Evolutionary conservation across 2,888 invertebrate species (phyloP).

Genomic region (Melanchra persicariae): DNA sequence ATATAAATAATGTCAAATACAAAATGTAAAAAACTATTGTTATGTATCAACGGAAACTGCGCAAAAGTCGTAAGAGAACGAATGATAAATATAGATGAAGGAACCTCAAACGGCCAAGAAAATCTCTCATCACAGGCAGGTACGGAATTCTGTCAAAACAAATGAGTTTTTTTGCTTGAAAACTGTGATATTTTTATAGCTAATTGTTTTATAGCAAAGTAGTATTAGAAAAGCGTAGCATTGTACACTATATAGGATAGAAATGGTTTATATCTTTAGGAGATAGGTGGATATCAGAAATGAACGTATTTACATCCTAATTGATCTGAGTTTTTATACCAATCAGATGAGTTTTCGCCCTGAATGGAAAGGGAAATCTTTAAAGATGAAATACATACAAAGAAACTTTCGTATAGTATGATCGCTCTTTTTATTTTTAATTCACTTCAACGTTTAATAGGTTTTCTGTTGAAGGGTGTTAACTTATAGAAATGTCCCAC

Average conservation of each 20-base stretch:
- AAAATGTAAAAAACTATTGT: constrained; percentile 25
- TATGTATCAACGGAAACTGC: constrained; percentile 30
- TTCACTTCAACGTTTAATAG: constrained; percentile 9
- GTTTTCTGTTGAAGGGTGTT: constrained; percentile 22
- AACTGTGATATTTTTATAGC: not conserved
- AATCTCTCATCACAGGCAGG: constrained; percentile 44
- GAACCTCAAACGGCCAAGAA: constrained; percentile 53
- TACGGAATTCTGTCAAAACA: constrained; percentile 44
- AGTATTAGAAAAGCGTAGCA: not conserved
- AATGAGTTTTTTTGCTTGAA: constrained; percentile 4
- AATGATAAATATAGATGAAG: constrained; percentile 53
- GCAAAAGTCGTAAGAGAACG: constrained; percentile 44
- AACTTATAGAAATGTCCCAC: constrained; percentile 42
- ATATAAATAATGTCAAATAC: not conserved
- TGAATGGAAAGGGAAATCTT: too few species aligned
- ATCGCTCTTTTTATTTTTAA: constrained; percentile 16
- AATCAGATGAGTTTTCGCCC: too few species aligned
- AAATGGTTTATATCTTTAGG: too few species aligned
- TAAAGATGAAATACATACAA: too few species aligned
- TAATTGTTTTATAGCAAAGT: constrained; percentile 5
- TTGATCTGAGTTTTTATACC: too few species aligned
- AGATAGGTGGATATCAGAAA: too few species aligned
- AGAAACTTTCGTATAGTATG: not conserved
- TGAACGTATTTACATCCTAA: too few species aligned
- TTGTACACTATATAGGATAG: too few species aligned